Conservation (phyloP, 2,797 vertebrate genomes). For the Pseudopleuronectes americanus region DNA sequence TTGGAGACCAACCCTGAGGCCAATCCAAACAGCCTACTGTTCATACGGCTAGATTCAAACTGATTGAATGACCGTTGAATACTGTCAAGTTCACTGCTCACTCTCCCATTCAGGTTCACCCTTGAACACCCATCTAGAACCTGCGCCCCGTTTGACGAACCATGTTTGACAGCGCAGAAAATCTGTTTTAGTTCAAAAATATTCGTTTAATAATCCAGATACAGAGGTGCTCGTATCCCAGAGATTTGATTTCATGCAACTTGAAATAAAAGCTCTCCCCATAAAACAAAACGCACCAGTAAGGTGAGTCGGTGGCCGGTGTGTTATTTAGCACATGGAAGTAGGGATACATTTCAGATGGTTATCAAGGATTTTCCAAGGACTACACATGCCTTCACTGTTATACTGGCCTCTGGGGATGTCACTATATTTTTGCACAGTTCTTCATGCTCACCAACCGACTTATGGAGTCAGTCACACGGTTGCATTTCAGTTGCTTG, state of each 20-base stretch:
- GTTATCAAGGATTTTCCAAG: conserved; percentile 81
- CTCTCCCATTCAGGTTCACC: conserved; percentile 50
- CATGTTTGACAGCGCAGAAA: conserved; percentile 75
- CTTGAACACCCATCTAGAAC: conserved; percentile 53
- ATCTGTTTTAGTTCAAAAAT: conserved; percentile 79
- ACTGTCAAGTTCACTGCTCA: conserved; percentile 5
- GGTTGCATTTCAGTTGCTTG: conserved; percentile 61
- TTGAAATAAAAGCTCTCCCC: conserved; percentile 61
- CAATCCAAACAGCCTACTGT: conserved; percentile 22
- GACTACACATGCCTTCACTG: conserved; percentile 77
- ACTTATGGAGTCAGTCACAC: conserved; percentile 69
- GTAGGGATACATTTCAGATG: conserved; percentile 73
- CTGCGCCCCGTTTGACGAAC: conserved; percentile 57
- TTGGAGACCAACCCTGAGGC: not conserved
- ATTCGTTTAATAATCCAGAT: conserved; percentile 80
- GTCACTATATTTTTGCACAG: conserved; percentile 74
- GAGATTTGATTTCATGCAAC: conserved; percentile 76
- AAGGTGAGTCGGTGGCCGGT: conserved; percentile 66
- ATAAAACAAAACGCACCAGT: conserved; percentile 60
- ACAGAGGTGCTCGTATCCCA: conserved; percentile 76
- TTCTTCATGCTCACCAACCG: conserved; percentile 23
- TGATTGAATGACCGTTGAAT: conserved; percentile 21
- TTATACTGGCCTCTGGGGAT: conserved; percentile 72
- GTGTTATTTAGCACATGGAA: conserved; percentile 67
- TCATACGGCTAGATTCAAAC: conserved; percentile 27